These are phyloP conservation scores for Neodiprion virginianus DNA, from an alignment of 1,140 invertebrate genomes.

Conservation along the genomic window DNA sequence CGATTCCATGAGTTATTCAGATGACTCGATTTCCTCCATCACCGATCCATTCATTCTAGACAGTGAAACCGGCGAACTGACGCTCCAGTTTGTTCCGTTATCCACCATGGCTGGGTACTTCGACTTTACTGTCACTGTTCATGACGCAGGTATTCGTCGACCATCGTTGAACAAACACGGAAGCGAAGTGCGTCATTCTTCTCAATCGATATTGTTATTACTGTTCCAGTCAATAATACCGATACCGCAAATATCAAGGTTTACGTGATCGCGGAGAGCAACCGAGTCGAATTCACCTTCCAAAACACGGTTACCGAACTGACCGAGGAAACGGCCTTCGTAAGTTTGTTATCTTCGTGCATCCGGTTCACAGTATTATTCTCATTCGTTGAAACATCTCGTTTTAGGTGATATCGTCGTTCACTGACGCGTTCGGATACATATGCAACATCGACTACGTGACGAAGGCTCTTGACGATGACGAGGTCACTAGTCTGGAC, in stretches of 20 bases:
- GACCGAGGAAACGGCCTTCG: conserved; percentile 50
- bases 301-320: conserved; percentile 57
- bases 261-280: conserved; percentile 60
- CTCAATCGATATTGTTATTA: conserved; percentile 24
- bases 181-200: not conserved
- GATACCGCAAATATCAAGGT: conserved; percentile 58
- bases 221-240: conserved; percentile 43
- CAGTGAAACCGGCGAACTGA: conserved; percentile 50
- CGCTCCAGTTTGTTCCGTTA: conserved; percentile 58
- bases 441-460: conserved; percentile 63
- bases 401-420: conserved; percentile 55
- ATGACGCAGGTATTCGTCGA: conserved; percentile 53
- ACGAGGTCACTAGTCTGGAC: conserved; percentile 40
- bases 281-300: conserved; percentile 63
- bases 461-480: conserved; percentile 42
- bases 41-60: conserved; percentile 55
- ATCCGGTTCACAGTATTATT: conserved; percentile 15
- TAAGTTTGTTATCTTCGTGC: conserved; percentile 48
- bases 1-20: conserved; percentile 49
- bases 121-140: conserved; percentile 60
- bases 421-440: conserved; percentile 55
- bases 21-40: conserved; percentile 29
- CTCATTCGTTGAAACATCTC: not conserved
- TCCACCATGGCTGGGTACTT: conserved; percentile 65
- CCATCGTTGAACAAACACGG: not conserved